Base-by-base conservation (phyloP, 2,797 vertebrate genomes). In the Graptemys geographica region DNA sequence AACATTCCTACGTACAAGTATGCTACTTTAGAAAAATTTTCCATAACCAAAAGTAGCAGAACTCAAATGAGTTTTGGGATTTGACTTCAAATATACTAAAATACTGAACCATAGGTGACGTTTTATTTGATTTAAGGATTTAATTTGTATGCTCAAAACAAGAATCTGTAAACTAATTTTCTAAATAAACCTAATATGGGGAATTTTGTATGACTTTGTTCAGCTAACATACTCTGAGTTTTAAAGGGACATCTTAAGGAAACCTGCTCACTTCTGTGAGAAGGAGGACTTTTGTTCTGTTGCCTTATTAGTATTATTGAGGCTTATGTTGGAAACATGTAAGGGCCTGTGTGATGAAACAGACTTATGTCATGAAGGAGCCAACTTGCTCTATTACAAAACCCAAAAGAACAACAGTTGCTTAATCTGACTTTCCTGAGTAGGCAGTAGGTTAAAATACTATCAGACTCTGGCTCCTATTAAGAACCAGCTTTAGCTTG, bases 1-100 rank as follows among this genome's bases (percentile, higher is more conserved):
- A 99, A 99, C 98, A 99, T 99, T 96, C 99, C 99, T 6, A 99
- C 99, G 12, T 99, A 99, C 98, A 99, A 99, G 99, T 99, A 98
- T 27, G 98, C 81, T 31, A 80, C 52, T 6, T n/a, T 9, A 10
- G 79, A 10, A 59, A 25, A 79, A 5, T 69, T 1, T 18, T 57
- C 57, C 51, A 4, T 31, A 0, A 41, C 44, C 56, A 72, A 72
- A 72, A n/a, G 49, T 23, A 21, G 33, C 62, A 31, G 31, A 11
- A 44, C 1, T 1, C 72, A 15, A 23, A 41, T 72, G 37, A 28
- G 57, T 3, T 2, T 55, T 79, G 52, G 41, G 41, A 76, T 41
- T 21, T 0, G 18, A 11, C 7, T 62, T 2, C 16, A 37, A 69
- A 3, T 23, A 18, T 19, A 62, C 28, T 31, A 33, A 62, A 62